These are phyloP conservation scores for Mythimna vitellina DNA, from an alignment of 2,888 invertebrate genomes.

Conservation along the genomic window DNA sequence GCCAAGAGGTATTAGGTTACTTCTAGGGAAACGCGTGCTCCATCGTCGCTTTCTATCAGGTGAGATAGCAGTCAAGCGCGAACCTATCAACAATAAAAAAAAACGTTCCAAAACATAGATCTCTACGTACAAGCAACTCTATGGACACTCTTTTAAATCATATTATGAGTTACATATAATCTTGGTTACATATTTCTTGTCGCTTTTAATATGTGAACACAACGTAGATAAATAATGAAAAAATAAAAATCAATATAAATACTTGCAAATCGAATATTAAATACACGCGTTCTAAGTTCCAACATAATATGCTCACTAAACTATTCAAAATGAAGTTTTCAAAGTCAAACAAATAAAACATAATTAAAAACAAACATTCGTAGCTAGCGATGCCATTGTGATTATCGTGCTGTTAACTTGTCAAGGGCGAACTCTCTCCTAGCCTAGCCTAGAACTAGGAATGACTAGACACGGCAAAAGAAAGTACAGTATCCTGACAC, in stretches of 20 bases:
- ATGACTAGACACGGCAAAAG: conserved; percentile 59
- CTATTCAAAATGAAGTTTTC: conserved; percentile 53
- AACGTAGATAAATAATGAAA: too few species aligned
- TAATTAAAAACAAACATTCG: conserved; percentile 63
- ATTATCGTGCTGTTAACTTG: conserved; percentile 70
- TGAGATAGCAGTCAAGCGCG: too few species aligned
- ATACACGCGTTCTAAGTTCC: conserved; percentile 18
- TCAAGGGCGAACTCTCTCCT: conserved; percentile 83
- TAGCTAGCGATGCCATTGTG: conserved; percentile 60
- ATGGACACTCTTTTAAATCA: too few species aligned
- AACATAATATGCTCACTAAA: conserved; percentile 1
- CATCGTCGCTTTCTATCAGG: too few species aligned
- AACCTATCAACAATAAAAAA: too few species aligned
- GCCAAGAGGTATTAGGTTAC: too few species aligned
- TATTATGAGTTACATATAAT: too few species aligned
- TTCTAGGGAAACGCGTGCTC: too few species aligned
- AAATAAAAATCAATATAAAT: not conserved
- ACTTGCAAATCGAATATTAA: conserved; percentile 25
- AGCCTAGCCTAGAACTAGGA: conserved; percentile 60
- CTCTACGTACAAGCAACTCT: too few species aligned
- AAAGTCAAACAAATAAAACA: conserved; percentile 64
- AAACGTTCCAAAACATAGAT: too few species aligned
- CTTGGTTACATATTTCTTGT: too few species aligned
- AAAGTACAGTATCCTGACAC: conserved; percentile 1
- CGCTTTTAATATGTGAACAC: too few species aligned